A percentile compares a stretch with the other conserved stretches of the same genome.
These are phyloP conservation scores for Parotia lawesii DNA, from an alignment of 2,113 vertebrate species.

Conservation along the genomic window DNA sequence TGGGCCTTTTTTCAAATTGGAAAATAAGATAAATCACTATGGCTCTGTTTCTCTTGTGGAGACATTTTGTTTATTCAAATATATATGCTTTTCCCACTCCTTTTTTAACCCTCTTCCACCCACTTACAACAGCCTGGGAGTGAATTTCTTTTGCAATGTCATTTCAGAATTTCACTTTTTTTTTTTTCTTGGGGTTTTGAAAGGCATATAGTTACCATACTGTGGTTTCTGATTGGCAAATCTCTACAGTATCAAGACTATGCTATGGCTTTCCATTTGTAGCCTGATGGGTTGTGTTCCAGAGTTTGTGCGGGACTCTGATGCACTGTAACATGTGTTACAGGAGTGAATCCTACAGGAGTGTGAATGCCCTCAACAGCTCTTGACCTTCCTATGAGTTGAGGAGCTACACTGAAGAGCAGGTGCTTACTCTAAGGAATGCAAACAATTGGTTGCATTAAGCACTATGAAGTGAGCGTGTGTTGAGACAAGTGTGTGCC, in stretches of 20 bases:
- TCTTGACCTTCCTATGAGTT: slow-evolving; percentile 21
- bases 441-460: slow-evolving; percentile 1
- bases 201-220: background rate
- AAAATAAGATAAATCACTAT: slow-evolving; percentile 43
- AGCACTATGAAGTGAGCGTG: background rate
- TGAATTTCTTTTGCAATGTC: background rate
- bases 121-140: fast-evolving
- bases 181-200: background rate
- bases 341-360: background rate
- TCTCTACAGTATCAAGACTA: background rate
- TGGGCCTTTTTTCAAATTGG: slow-evolving; percentile 11
- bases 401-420: slow-evolving; percentile 3
- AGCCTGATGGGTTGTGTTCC: background rate
- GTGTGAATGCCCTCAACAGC: background rate
- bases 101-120: background rate
- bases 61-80: slow-evolving; percentile 34
- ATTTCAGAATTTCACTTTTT: background rate
- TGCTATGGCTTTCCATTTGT: background rate
- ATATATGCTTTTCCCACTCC: background rate
- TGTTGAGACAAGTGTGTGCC: background rate
- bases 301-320: background rate
- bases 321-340: background rate
- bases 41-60: slow-evolving; percentile 26
- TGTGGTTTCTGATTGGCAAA: background rate
- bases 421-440: background rate